Base-by-base conservation (phyloP, 2,113 vertebrate species). In the Genyomyrus donnyi region DNA sequence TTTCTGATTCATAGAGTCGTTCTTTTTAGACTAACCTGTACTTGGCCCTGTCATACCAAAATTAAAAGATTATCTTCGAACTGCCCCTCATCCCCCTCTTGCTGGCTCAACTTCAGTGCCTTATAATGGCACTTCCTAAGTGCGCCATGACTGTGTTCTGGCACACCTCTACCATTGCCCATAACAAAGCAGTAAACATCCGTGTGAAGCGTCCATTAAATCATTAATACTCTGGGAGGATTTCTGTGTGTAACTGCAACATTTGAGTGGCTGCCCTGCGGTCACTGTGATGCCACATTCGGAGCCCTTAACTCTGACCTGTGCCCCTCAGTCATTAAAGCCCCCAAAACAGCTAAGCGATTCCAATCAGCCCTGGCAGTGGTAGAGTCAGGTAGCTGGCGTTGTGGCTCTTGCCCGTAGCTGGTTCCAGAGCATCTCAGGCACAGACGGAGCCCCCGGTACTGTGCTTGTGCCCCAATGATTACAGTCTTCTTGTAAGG, bases 331-430 rank as follows among this genome's bases (percentile, higher is more conserved):
- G 17, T 77, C 90, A 39, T 89, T 46, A 48, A 85, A 91, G 91
- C 91, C 85, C 91, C 86, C 91, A 91, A 91, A 94, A 91, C 93
- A 92, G 19, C 90, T 91, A 86, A 90, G 93, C 87, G 85, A 84
- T 91, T 89, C 86, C 91, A 90, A 92, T 92, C 91, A 92, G 11
- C 91, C 90, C 53, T 93, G 92, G 92, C 89, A 90, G 89, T 91
- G 88, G 88, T 88, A 77, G 8, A 86, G 84, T 92, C 92, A 94
- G 89, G 92, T 91, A 49, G 87, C 89, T 58, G 90, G 93, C 90
- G 74, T 92, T 93, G 93, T 94, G 91, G 91, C 89, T 35, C 87
- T 91, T 88, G 89, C 92, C 91, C 92, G 85, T 91, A 49, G 21
- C 19, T 45, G 42, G 21, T 5, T 5, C 91, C 89, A 87, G 84